Conservation (phyloP, 2,888 invertebrate genomes). For the Morinoia aosen region DNA sequence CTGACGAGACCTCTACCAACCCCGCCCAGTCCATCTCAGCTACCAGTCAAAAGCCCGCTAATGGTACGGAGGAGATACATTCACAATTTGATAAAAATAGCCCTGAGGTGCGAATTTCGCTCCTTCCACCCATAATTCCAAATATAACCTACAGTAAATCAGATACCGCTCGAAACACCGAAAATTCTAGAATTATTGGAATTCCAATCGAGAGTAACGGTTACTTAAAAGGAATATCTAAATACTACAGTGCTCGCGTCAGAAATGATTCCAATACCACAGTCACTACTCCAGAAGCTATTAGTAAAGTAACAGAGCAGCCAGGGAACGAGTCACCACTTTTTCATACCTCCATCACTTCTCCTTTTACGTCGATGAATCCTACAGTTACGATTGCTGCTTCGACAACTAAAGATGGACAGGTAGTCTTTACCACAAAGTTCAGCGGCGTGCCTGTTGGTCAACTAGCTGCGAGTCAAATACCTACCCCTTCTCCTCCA, state of each 20-base stretch:
- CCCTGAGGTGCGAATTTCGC: conserved; percentile 28
- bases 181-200: conserved; percentile 32
- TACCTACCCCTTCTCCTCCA: not conserved
- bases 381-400: conserved; percentile 49
- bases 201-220: conserved; percentile 50
- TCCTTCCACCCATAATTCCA: not conserved
- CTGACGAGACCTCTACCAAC: not conserved
- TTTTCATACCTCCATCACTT: conserved; percentile 43
- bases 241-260: not conserved
- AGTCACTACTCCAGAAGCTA: not conserved
- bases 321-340: not conserved
- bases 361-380: conserved; percentile 25
- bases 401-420: conserved; percentile 30
- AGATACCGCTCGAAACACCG: not conserved
- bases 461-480: not conserved
- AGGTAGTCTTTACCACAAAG: conserved; percentile 37
- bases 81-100: not conserved
- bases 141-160: not conserved
- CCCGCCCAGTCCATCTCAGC: not conserved
- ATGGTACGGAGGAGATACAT: not conserved
- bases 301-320: not conserved
- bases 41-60: not conserved
- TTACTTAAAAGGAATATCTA: conserved; percentile 46
- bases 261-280: not conserved
- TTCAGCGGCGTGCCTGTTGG: conserved; percentile 15